Evolutionary conservation across 2,113 vertebrate species (phyloP), one percentile per base, ranked within the genome.

Genomic region (Datnioides undecimradiatus): DNA sequence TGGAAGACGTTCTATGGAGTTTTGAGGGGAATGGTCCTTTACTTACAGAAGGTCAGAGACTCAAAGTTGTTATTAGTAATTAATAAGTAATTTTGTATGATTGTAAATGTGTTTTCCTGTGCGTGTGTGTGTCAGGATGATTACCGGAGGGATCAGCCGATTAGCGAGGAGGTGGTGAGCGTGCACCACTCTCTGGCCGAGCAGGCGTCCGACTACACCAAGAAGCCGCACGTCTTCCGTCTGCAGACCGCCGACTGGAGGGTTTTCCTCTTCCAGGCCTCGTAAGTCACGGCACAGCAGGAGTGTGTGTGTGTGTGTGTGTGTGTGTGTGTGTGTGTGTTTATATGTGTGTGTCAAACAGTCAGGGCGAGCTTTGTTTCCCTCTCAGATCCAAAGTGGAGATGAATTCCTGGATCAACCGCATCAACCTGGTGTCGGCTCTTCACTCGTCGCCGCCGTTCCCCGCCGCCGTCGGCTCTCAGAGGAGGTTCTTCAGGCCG

Each of bases 191-290:
- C 97, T 0, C 82, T 99, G 93, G 96, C 97, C 0, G 95, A 96
- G 63, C 90, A 73, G 0, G 97, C 96, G 4, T 80, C 81, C 5
- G 91, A 96, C 8, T 98, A 99, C 91, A 97, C 95, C 91, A 99
- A 98, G 88, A 96, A 92, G 69, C 96, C 96, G 0, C 79, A 98
- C 0, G 97, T 98, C 36, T 96, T 99, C 88, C 96, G 96, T 43
- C 87, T 99, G 79, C 96, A 98, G 87, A 97, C 97, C 0, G 96
- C 97, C 0, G 97, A 99, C 85, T 96, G 96, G 96, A 95, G 97
- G 29, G 89, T 98, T 78, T 97, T 97, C 86, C 96, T 98, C n/a
- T 96, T 98, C 66, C 96, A 98, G 87, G 95, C 96, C 5, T 88
- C 93, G 97, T 98, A 84, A 96, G 97, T 96, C 17, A 12, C 46